Evolutionary conservation across 2,113 vertebrate genomes (phyloP), one percentile per base, ranked within the genome.

Genomic region (Raja brachyura): DNA sequence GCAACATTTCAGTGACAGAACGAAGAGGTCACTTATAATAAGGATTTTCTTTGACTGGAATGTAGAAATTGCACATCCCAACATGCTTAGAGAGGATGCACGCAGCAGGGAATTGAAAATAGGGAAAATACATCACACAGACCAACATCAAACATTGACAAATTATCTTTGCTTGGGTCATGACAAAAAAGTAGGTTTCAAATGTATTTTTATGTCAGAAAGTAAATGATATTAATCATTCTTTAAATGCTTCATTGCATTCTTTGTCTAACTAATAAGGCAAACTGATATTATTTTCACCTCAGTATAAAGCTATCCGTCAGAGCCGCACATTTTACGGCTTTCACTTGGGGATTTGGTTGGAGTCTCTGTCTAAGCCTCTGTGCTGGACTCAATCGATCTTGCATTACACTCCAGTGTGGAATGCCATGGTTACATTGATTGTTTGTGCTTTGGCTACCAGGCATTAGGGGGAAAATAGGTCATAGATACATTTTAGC

Each of bases 351-450:
- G 88, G 31, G 88, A 70, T 70, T 90, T 90, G 63, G 61, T 33
- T 33, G 63, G 88, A 90, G 16, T 73, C 16, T 92, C 90, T 92
- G 66, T 73, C 90, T 73, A 33, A 74, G 90, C 39, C 48, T 74
- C 16, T 73, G 66, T 1, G 39, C 68, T 54, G 33, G 66, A 3
- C n/a, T 92, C 68, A 13, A 92, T 92, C 68, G 22, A 92, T 92
- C 90, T 92, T 92, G 66, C 68, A 92, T 92, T 92, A 28, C 68
- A 70, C 68, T 70, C 18, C 5, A 16, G 31, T 90, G 88, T 70
- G 63, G 88, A 90, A 90, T 90, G 33, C 90, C 90, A 54, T 92
- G 90, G 90, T 70, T 70, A 92, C 68, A 92, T 92, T 92, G 90
- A 92, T 92, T 92, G n/a, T 90, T 90, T 73, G 66, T 74, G 33